A percentile compares a stretch with the other conserved stretches of the same genome.
These are phyloP conservation scores for Stylophora pistillata DNA, from an alignment of 64 coral and sea anemone species.

Conservation along the genomic window DNA sequence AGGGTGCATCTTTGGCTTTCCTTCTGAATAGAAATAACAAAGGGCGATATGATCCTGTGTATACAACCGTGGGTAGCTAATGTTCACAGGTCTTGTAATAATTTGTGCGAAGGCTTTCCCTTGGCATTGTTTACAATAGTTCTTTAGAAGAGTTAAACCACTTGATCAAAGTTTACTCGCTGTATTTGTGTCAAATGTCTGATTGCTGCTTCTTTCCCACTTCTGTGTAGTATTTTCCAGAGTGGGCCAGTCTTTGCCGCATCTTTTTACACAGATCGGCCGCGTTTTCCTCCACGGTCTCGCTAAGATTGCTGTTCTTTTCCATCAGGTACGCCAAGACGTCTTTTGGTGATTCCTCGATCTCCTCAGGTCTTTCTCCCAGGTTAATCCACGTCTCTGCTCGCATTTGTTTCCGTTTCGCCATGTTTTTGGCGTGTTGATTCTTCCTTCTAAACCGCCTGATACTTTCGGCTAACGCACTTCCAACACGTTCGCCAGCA, in stretches of 20 bases:
- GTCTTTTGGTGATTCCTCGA: background rate
- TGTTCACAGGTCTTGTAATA: too few relatives aligned
- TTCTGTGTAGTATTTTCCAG: background rate
- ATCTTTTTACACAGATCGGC: conserved; percentile 9
- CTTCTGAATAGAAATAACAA: too few relatives aligned
- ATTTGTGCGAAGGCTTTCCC: too few relatives aligned
- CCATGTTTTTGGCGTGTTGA: background rate
- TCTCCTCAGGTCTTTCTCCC: too few relatives aligned
- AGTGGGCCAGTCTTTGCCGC: background rate
- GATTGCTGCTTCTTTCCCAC: background rate
- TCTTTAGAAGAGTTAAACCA: too few relatives aligned
- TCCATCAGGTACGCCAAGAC: background rate
- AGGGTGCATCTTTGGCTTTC: too few relatives aligned
- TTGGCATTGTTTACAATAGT: too few relatives aligned
- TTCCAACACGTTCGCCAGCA: background rate
- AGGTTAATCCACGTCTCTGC: too few relatives aligned
- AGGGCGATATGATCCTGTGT: too few relatives aligned
- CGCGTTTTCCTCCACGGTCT: background rate
- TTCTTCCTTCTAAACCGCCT: background rate
- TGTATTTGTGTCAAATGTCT: too few relatives aligned
- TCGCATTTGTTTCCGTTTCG: background rate
- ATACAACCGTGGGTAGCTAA: too few relatives aligned
- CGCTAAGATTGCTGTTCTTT: background rate
- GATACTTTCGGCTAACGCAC: background rate
- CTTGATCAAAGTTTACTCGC: too few relatives aligned